phyloP scores from a whole-genome alignment of 2,888 invertebrate species.

The Machimus atricapillus region DNA sequence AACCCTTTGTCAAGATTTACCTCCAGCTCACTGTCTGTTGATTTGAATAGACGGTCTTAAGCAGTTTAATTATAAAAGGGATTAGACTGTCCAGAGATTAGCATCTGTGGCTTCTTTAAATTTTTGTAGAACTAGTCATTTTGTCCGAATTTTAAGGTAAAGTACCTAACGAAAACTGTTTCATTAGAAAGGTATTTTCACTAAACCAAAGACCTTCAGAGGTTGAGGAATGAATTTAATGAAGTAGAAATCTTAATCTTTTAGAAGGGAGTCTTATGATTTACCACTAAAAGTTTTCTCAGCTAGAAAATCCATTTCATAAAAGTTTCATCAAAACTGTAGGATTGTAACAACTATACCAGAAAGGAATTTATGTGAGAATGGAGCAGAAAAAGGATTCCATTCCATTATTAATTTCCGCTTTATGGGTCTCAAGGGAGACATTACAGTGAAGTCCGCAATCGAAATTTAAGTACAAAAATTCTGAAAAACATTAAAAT shows the following conservation, averaged over 20 bases:
- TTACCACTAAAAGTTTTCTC: neutral
- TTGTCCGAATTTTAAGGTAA: neutral
- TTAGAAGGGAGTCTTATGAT: neutral
- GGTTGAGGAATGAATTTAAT: neutral
- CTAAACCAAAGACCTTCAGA: neutral
- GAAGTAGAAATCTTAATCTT: neutral
- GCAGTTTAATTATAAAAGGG: constrained; percentile 39
- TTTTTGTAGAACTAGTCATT: neutral
- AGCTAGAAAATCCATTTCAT: neutral
- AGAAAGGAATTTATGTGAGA: neutral
- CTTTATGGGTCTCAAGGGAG: constrained; percentile 33
- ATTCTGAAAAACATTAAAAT: constrained; percentile 38
- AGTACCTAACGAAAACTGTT: neutral
- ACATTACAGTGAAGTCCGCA: constrained; percentile 23
- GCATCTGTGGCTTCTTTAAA: constrained; percentile 14
- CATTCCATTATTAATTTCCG: constrained; percentile 34
- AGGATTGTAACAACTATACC: neutral
- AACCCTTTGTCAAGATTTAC: constrained; percentile 46
- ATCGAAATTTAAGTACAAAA: constrained; percentile 30
- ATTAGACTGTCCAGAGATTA: constrained; percentile 25
- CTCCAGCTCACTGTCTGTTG: constrained; percentile 24
- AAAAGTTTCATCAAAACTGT: neutral
- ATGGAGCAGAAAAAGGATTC: neutral
- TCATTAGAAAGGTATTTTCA: neutral
- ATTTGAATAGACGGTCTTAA: constrained; percentile 8